Evolutionary conservation across 2,888 invertebrate genomes (phyloP), one percentile per base, ranked within the genome.

Genomic region (Pyrrhia umbra): DNA sequence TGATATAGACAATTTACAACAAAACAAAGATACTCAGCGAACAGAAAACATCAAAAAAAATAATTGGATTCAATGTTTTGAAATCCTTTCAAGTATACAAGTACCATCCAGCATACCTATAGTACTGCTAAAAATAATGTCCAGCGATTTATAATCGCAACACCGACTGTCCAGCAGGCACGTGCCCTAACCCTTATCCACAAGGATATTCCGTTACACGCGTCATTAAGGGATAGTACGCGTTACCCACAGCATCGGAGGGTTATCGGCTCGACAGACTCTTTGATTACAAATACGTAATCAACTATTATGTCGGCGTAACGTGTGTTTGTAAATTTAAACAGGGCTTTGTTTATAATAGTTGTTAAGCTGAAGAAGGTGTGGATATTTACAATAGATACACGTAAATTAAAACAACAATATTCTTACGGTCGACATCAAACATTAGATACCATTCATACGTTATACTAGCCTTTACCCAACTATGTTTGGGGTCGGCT

Each of bases 121-220:
- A n/a, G n/a, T n/a, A n/a, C n/a, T n/a, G n/a, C n/a, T 13, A 30
- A 30, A 23, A 30, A 13, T 13, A 13, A 30, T 30, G 30, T 30
- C 30, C 30, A 30, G 30, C 30, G 2, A 15, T 46, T 65, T 49
- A 64, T 52, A 57, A 37, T 61, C 63, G 63, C 46, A 47, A 15
- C 21, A 25, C 15, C 20, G 30, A 13, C 5, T 21, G 49, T 23
- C 43, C 59, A 65, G 9, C 10, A 0, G 23, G 16, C 21, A 46
- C 73, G 27, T 15, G 43, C 8, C 77, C 40, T 68, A 54, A 70
- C 37, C 23, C 50, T 10, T 47, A 56, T 16, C 50, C 58, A 67
- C 73, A 80, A 72, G 63, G 67, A 58, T 82, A 81, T 81, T 75
- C 47, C 49, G 68, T 81, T 81, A 79, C 81, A 82, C 75, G 68